Conservation (phyloP, 2,113 vertebrate species). For the Leucopsar rothschildi region DNA sequence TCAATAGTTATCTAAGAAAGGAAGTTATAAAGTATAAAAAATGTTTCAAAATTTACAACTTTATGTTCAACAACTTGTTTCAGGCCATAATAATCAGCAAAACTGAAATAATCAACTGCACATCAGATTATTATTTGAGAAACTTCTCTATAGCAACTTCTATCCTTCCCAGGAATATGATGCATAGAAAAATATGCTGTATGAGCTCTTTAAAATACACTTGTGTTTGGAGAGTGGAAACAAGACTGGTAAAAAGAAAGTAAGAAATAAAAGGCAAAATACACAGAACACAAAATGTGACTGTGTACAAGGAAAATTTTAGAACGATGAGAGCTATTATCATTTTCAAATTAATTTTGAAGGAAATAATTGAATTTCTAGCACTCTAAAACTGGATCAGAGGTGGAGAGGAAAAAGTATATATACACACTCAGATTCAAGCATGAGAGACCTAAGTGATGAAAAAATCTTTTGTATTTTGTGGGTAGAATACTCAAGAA, state of each 20-base stretch:
- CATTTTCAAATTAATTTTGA: neutral
- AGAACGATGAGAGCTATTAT: neutral
- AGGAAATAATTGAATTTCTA: neutral
- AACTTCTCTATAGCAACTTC: neutral
- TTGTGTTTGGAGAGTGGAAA: neutral
- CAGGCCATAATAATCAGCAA: neutral
- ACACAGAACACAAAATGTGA: neutral
- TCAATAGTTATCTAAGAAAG: neutral
- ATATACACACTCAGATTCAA: neutral
- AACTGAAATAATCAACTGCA: neutral
- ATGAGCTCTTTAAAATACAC: neutral
- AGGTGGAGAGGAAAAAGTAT: accelerated
- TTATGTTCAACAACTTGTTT: neutral
- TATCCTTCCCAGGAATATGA: neutral
- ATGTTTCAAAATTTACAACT: neutral
- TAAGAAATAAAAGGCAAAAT: neutral
- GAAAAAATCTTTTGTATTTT: neutral
- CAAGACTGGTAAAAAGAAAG: neutral
- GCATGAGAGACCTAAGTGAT: neutral
- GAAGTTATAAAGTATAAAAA: neutral
- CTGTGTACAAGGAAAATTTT: neutral
- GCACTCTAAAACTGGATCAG: neutral
- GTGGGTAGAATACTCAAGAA: neutral
- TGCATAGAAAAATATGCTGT: neutral
- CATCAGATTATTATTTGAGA: neutral